Percentiles rank a stretch among this genome's conserved stretches.
Evolutionary conservation across 2,797 vertebrate species (phyloP).

Genomic region (Momotus momota): DNA sequence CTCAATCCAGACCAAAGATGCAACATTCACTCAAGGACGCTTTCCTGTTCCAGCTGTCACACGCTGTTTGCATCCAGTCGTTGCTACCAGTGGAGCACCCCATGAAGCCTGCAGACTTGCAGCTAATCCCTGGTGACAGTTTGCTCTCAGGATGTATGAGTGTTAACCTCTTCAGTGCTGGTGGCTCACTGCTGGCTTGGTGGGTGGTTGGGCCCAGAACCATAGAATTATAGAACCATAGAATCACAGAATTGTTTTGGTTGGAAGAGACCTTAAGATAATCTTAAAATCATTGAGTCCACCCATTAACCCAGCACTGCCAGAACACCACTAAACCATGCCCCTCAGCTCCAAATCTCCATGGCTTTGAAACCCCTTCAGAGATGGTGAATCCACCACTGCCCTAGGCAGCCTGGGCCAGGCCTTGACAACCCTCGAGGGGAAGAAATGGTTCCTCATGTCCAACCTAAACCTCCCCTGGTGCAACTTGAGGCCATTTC

Average conservation of each 20-base stretch:
- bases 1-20: not conserved
- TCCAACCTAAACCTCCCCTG: not conserved
- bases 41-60: not conserved
- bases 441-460: not conserved
- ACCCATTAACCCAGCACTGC: not conserved
- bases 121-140: not conserved
- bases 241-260: not conserved
- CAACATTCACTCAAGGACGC: accelerated
- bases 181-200: accelerated
- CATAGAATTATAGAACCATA: not conserved
- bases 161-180: not conserved
- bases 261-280: not conserved
- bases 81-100: not conserved
- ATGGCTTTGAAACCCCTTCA: not conserved
- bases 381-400: not conserved
- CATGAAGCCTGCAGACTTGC: accelerated
- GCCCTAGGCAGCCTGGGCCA: not conserved
- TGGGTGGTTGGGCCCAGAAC: accelerated
- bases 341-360: not conserved
- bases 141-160: not conserved
- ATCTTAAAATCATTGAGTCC: not conserved
- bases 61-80: not conserved
- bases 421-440: not conserved
- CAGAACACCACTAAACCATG: not conserved
- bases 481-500: not conserved